phyloP scores from a whole-genome alignment of 1,140 invertebrate species.

The Thaumetopoea pityocampa region DNA sequence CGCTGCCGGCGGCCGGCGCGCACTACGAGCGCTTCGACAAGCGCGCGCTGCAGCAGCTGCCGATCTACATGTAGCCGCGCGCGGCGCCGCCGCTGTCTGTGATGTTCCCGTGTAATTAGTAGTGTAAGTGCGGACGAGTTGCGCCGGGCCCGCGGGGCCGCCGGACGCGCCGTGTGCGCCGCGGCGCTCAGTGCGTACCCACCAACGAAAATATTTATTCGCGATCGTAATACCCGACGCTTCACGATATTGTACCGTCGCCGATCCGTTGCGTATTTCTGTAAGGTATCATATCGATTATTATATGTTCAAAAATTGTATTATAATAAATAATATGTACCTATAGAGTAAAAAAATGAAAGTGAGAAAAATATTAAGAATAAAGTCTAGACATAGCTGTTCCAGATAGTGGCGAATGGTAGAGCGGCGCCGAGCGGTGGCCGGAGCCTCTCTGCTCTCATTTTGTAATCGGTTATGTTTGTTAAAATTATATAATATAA shows the following conservation, averaged over 20 bases:
- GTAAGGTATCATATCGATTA: conserved; percentile 74
- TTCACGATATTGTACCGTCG: conserved; percentile 69
- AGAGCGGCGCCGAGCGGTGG: conserved; percentile 56
- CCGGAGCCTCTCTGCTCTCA: conserved; percentile 64
- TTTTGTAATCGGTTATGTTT: conserved; percentile 74
- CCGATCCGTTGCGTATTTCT: conserved; percentile 69
- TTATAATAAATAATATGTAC: conserved; percentile 73
- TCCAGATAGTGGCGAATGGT: conserved; percentile 64
- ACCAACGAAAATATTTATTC: conserved; percentile 64
- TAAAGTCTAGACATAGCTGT: conserved; percentile 72
- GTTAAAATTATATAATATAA: conserved; percentile 72
- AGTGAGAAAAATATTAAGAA: conserved; percentile 75
- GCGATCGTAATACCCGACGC: conserved; percentile 62
- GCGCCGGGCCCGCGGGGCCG: conserved; percentile 16
- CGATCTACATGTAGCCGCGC: conserved; percentile 67
- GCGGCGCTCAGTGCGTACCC: conserved; percentile 31
- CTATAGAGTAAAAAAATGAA: conserved; percentile 74
- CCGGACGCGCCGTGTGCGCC: conserved; percentile 14
- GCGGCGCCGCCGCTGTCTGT: conserved; percentile 42
- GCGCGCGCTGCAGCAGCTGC: conserved; percentile 67
- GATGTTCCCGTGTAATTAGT: conserved; percentile 64
- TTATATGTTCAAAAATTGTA: conserved; percentile 75
- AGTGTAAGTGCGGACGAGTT: conserved; percentile 46
- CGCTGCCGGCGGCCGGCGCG: conserved; percentile 45
- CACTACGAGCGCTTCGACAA: conserved; percentile 70